Evolutionary conservation across 2,888 invertebrate species (phyloP).

Genomic region (Orgyia antiqua): DNA sequence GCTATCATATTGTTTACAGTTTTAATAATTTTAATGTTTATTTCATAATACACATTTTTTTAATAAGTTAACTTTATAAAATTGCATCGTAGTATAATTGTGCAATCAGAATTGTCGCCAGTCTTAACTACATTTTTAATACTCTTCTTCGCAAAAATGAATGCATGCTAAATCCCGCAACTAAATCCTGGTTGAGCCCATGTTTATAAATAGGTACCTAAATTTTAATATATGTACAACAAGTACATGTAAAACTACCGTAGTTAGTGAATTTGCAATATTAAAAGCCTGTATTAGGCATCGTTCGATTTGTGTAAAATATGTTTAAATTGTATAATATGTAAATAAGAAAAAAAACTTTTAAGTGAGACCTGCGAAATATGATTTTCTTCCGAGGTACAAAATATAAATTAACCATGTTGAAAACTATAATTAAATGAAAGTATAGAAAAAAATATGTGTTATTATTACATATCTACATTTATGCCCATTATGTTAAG

Average conservation of each 20-base stretch:
- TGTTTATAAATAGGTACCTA: too few relatives aligned
- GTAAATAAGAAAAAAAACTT: slow-evolving; percentile 64
- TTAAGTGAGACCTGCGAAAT: slow-evolving; percentile 72
- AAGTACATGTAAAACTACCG: slow-evolving; percentile 69
- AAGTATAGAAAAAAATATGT: slow-evolving; percentile 50
- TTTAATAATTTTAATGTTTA: too few relatives aligned
- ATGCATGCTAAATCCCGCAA: too few relatives aligned
- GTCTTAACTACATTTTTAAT: too few relatives aligned
- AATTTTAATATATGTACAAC: slow-evolving; percentile 62
- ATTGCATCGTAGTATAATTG: too few relatives aligned
- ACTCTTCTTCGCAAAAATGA: too few relatives aligned
- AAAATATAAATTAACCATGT: slow-evolving; percentile 77
- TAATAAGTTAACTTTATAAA: too few relatives aligned
- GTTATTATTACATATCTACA: slow-evolving; percentile 21
- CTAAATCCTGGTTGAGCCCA: too few relatives aligned
- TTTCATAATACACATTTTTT: too few relatives aligned
- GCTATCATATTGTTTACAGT: too few relatives aligned
- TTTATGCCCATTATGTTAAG: neutral
- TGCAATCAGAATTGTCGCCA: too few relatives aligned
- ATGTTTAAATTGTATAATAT: slow-evolving; percentile 70
- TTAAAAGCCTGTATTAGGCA: slow-evolving; percentile 48
- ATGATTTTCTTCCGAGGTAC: slow-evolving; percentile 78
- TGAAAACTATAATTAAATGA: slow-evolving; percentile 75
- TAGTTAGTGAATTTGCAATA: slow-evolving; percentile 68
- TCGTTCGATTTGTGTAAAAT: slow-evolving; percentile 60